A percentile compares a stretch with the other conserved stretches of the same genome.
Conservation (phyloP, 2,888 invertebrate species). For the Allygus modestus region DNA sequence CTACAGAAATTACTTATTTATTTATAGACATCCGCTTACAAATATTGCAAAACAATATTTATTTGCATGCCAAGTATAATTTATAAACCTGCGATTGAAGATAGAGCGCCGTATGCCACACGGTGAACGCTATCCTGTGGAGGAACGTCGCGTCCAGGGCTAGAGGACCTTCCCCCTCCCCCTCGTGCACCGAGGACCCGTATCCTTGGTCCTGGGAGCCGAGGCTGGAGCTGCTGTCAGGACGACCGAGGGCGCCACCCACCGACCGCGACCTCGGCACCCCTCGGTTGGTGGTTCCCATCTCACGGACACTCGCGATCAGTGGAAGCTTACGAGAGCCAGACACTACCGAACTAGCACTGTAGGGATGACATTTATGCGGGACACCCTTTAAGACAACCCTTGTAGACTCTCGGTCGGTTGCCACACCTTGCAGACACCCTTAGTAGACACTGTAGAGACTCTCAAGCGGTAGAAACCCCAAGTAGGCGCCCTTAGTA, state of each 20-base stretch:
- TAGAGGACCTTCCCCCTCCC: conserved; percentile 38
- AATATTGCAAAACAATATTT: too few relatives aligned
- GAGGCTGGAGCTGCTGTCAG: conserved; percentile 67
- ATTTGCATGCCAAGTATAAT: too few relatives aligned
- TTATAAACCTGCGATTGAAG: conserved; percentile 75
- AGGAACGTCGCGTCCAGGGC: conserved; percentile 78
- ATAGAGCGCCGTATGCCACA: conserved; percentile 86
- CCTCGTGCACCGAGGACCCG: conserved; percentile 42
- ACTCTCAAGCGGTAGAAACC: too few relatives aligned
- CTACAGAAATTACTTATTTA: too few relatives aligned
- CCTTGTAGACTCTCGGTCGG: too few relatives aligned
- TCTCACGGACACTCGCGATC: not conserved
- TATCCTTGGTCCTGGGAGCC: conserved; percentile 61
- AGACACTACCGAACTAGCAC: not conserved
- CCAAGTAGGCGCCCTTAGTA: too few relatives aligned
- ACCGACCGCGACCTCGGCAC: conserved; percentile 52
- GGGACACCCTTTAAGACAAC: too few relatives aligned
- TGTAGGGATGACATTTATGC: too few relatives aligned
- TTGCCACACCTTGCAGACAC: too few relatives aligned
- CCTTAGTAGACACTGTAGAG: too few relatives aligned
- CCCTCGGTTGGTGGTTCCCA: conserved; percentile 61
- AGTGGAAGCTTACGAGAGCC: too few relatives aligned
- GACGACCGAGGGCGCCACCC: conserved; percentile 67
- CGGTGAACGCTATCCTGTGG: conserved; percentile 84
- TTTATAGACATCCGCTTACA: too few relatives aligned